These are phyloP conservation scores for Rhopalosiphum padi DNA, from an alignment of 1,140 invertebrate genomes.

Conservation along the genomic window DNA sequence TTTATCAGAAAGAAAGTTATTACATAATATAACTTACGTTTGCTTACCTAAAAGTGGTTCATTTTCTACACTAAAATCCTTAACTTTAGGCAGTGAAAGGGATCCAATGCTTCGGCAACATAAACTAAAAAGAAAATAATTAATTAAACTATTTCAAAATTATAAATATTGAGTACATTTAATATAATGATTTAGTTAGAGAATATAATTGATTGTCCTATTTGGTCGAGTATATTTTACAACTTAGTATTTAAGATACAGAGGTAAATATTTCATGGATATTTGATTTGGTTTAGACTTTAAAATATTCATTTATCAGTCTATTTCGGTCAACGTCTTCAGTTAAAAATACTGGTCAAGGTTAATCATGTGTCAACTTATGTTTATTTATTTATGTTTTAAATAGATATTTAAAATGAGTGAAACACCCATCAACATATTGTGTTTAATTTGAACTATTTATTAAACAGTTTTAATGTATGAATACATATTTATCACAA, in stretches of 20 bases:
- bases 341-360: constrained; percentile 9
- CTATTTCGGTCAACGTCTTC: not conserved
- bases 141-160: not conserved
- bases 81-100: constrained; percentile 71
- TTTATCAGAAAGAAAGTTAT: not conserved
- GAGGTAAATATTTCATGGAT: not conserved
- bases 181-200: not conserved
- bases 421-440: not conserved
- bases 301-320: not conserved
- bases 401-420: not conserved
- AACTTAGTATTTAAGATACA: not conserved
- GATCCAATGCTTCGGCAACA: constrained; percentile 58
- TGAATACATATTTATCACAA: not conserved
- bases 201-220: not conserved
- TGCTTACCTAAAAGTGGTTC: constrained; percentile 74
- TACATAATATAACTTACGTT: constrained; percentile 39
- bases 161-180: not conserved
- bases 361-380: not conserved
- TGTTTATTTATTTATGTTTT: not conserved
- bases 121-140: constrained; percentile 58
- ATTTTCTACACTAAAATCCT: constrained; percentile 78
- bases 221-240: not conserved
- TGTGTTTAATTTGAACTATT: not conserved
- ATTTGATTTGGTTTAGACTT: not conserved
- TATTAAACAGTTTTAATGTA: not conserved